Conservation (phyloP, 2,797 vertebrate species). For the Vireo griseus region DNA sequence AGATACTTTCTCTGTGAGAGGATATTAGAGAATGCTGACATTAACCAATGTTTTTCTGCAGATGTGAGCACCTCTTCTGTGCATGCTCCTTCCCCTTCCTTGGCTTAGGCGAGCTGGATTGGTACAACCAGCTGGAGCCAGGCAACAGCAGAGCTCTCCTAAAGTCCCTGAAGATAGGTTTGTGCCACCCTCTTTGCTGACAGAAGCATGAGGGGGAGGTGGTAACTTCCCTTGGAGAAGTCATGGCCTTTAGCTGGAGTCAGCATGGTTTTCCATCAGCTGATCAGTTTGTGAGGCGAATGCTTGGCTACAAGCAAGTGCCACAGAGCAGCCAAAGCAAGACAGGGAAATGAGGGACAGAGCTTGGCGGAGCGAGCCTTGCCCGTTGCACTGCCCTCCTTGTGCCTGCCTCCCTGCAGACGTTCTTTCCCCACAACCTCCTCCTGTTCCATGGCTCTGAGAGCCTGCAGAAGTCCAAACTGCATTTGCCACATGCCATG, state of each 20-base stretch:
- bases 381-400: fast-evolving
- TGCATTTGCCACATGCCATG: neutral
- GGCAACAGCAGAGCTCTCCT: neutral
- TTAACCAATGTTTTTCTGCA: neutral
- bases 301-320: neutral
- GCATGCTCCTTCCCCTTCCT: neutral
- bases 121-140: neutral
- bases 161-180: neutral
- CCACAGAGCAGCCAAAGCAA: fast-evolving
- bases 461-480: neutral
- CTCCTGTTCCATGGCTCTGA: neutral
- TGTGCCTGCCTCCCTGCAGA: neutral
- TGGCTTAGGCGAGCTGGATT: neutral
- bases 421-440: neutral
- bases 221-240: neutral
- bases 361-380: neutral
- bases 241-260: neutral
- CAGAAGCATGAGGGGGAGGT: neutral
- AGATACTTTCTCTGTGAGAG: neutral
- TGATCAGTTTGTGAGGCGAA: fast-evolving
- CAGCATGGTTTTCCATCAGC: neutral
- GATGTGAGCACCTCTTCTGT: neutral
- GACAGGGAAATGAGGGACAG: fast-evolving
- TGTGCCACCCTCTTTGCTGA: neutral
- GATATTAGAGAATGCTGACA: neutral